These are phyloP conservation scores for Brachycybe producta DNA, from an alignment of 2,888 invertebrate genomes.

Conservation along the genomic window DNA sequence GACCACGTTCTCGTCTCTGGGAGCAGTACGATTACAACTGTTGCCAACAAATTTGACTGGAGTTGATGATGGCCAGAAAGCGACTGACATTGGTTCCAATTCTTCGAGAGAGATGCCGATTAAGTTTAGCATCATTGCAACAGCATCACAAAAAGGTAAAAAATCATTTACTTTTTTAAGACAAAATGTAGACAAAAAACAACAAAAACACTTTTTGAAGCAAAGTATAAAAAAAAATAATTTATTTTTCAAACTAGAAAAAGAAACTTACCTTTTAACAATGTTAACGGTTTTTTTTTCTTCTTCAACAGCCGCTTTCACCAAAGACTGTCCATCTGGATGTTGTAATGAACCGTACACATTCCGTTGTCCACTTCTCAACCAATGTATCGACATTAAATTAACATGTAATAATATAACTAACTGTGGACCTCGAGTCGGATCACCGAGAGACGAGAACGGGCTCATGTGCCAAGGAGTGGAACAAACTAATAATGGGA, in stretches of 20 bases:
- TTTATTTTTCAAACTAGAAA: not conserved
- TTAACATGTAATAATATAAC: slow-evolving; percentile 13
- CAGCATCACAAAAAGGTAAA: slow-evolving; percentile 15
- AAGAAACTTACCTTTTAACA: too few species aligned
- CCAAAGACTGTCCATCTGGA: slow-evolving; percentile 5
- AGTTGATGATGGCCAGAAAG: too few species aligned
- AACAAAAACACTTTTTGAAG: not conserved
- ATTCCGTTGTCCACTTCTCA: slow-evolving; percentile 11
- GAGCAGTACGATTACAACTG: slow-evolving; percentile 9
- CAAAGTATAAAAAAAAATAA: not conserved
- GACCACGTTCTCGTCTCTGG: slow-evolving; percentile 11
- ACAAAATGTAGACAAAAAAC: not conserved
- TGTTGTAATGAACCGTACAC: slow-evolving; percentile 13
- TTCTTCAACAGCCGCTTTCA: not conserved
- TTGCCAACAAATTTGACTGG: slow-evolving; percentile 4
- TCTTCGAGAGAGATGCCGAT: not conserved
- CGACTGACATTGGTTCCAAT: not conserved
- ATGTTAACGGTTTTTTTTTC: not conserved
- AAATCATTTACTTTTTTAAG: not conserved
- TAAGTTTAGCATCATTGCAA: slow-evolving; percentile 13
- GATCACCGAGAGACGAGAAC: slow-evolving; percentile 6
- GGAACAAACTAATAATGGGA: not conserved
- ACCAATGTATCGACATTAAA: slow-evolving; percentile 12
- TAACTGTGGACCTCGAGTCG: slow-evolving; percentile 9
- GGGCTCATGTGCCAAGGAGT: slow-evolving; percentile 4